phyloP scores from a whole-genome alignment of 1,140 invertebrate species.

The Camponotus pennsylvanicus region DNA sequence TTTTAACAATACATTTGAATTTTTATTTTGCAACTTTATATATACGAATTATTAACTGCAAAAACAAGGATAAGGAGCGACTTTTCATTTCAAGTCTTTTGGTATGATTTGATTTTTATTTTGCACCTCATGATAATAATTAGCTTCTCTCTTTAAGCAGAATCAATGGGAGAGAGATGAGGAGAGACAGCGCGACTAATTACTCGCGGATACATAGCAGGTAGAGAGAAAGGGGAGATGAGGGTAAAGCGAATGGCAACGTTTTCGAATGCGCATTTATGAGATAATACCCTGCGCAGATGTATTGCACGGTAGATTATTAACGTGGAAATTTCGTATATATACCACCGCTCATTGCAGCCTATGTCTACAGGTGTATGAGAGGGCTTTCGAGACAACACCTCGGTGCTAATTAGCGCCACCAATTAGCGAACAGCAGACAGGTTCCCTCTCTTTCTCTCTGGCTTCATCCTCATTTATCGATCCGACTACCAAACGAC shows the following conservation, averaged over 20 bases:
- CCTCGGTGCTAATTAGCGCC: constrained; percentile 77
- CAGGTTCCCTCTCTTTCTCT: constrained; percentile 20
- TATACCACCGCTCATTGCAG: constrained; percentile 50
- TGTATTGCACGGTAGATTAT: constrained; percentile 68
- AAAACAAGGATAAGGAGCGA: not conserved
- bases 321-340: constrained; percentile 69
- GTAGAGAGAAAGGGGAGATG: constrained; percentile 3
- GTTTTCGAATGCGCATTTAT: constrained; percentile 70
- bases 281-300: constrained; percentile 63
- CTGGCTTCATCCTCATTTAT: constrained; percentile 52
- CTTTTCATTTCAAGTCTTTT: constrained; percentile 6
- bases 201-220: constrained; percentile 45
- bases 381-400: constrained; percentile 71
- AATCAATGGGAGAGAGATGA: constrained; percentile 44
- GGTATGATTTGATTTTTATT: constrained; percentile 3
- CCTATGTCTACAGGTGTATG: constrained; percentile 64
- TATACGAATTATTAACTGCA: constrained; percentile 5
- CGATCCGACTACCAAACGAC: constrained; percentile 50
- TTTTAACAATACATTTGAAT: not conserved
- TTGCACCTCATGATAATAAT: constrained; percentile 51
- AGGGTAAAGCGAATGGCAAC: constrained; percentile 45
- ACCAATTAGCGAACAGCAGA: constrained; percentile 77
- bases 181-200: constrained; percentile 67
- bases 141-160: constrained; percentile 38
- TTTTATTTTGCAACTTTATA: constrained; percentile 51